Evolutionary conservation across 2,888 invertebrate genomes (phyloP).

Genomic region (Abrostola triplasia): DNA sequence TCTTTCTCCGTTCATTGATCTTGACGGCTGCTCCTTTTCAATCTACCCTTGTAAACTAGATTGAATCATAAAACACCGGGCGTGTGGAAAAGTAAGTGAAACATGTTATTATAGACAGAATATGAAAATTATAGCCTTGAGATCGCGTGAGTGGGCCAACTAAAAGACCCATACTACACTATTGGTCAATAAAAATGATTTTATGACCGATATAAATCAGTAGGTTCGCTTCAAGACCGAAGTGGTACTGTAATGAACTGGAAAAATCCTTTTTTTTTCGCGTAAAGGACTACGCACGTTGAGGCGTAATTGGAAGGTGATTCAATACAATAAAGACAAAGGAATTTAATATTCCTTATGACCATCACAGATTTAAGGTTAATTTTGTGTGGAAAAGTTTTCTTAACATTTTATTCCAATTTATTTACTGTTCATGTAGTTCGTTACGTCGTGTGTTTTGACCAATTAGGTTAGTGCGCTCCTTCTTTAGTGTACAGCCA

Average conservation of each 20-base stretch:
- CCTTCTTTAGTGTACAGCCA: not conserved
- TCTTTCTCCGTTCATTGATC: too few species aligned
- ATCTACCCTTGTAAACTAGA: not conserved
- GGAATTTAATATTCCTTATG: not conserved
- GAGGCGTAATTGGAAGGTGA: slow-evolving; percentile 9
- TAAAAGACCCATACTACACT: slow-evolving; percentile 33
- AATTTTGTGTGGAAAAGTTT: not conserved
- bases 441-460: not conserved
- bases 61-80: not conserved
- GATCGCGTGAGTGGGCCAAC: slow-evolving; percentile 40
- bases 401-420: not conserved
- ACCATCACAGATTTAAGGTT: not conserved
- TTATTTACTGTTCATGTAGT: not conserved
- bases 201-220: slow-evolving; percentile 47
- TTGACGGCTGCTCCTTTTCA: too few species aligned
- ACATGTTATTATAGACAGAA: slow-evolving; percentile 1
- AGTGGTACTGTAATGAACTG: slow-evolving; percentile 46
- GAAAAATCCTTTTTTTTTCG: slow-evolving; percentile 27
- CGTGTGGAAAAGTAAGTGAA: slow-evolving; percentile 1
- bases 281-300: slow-evolving; percentile 7
- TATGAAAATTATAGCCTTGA: slow-evolving; percentile 16
- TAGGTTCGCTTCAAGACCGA: slow-evolving; percentile 25
- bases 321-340: not conserved
- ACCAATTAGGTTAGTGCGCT: too few species aligned
- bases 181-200: slow-evolving; percentile 46